These are phyloP conservation scores for Cyclophora punctaria DNA, from an alignment of 2,888 invertebrate species.

Conservation along the genomic window DNA sequence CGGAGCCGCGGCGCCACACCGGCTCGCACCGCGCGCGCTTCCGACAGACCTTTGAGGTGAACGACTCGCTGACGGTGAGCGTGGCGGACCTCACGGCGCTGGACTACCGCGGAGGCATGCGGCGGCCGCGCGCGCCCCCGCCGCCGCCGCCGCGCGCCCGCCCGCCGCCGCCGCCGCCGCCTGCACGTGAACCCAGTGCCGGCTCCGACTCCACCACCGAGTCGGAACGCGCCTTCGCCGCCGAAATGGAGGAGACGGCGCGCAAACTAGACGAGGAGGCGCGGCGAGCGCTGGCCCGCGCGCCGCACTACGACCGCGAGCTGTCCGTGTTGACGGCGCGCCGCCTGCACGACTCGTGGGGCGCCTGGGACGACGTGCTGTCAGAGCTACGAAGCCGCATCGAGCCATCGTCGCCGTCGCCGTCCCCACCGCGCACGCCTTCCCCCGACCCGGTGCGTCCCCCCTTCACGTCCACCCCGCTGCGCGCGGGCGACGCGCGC, in stretches of 20 bases:
- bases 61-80: slow-evolving; percentile 74
- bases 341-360: slow-evolving; percentile 66
- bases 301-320: slow-evolving; percentile 72
- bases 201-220: slow-evolving; percentile 67
- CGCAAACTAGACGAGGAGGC: slow-evolving; percentile 59
- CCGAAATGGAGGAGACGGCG: slow-evolving; percentile 66
- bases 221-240: slow-evolving; percentile 60
- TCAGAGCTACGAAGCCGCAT: slow-evolving; percentile 62
- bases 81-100: slow-evolving; percentile 77
- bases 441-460: slow-evolving; percentile 61
- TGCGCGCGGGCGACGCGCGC: slow-evolving; percentile 63
- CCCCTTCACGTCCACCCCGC: slow-evolving; percentile 75
- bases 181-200: slow-evolving; percentile 59
- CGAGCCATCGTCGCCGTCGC: slow-evolving; percentile 51
- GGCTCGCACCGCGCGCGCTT: slow-evolving; percentile 54
- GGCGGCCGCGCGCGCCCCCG: slow-evolving; percentile 56
- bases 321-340: slow-evolving; percentile 73
- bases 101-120: slow-evolving; percentile 66
- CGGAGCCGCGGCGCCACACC: slow-evolving; percentile 47
- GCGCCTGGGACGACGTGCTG: slow-evolving; percentile 67
- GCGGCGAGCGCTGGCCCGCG: slow-evolving; percentile 61
- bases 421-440: slow-evolving; percentile 58
- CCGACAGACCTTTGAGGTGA: slow-evolving; percentile 64
- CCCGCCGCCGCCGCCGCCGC: slow-evolving; percentile 35
- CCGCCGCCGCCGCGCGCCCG: slow-evolving; percentile 46